phyloP scores from a whole-genome alignment of 2,888 invertebrate species.

The Sminthurides aquaticus region DNA sequence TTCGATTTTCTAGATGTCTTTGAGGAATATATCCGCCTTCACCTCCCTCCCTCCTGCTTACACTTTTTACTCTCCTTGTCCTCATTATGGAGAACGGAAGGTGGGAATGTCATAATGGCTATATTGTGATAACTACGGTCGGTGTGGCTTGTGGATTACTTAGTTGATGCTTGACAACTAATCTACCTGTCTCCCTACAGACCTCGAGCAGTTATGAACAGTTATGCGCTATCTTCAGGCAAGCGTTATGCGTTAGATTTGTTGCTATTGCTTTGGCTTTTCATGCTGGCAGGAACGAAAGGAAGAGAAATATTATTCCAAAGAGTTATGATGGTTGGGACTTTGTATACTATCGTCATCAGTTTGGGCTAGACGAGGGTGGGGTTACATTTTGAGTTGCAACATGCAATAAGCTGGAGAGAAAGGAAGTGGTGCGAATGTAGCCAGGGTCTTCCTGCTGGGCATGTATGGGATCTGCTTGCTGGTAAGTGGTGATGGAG shows the following conservation, averaged over 20 bases:
- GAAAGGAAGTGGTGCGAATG: no score
- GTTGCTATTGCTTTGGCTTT: no score
- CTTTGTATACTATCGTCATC: not conserved
- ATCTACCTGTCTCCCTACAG: not conserved
- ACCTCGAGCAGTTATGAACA: no score
- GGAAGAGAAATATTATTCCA: not conserved
- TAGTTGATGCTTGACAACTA: not conserved
- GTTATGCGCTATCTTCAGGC: no score
- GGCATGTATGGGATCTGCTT: no score
- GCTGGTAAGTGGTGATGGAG: no score
- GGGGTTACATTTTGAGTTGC: no score
- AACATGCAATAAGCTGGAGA: no score
- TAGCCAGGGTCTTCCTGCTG: no score
- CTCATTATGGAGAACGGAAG: no score
- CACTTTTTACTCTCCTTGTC: not conserved
- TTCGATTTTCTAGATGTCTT: not conserved
- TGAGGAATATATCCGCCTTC: not conserved
- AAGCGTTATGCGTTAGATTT: no score
- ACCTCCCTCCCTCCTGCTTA: not conserved
- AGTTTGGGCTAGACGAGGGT: not conserved
- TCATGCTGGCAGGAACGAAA: no score
- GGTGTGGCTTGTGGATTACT: not conserved
- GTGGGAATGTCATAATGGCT: not conserved
- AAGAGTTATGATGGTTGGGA: not conserved
- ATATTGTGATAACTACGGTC: not conserved